Evolutionary conservation across 2,888 invertebrate species (phyloP).

Genomic region (Urechis unicinctus): DNA sequence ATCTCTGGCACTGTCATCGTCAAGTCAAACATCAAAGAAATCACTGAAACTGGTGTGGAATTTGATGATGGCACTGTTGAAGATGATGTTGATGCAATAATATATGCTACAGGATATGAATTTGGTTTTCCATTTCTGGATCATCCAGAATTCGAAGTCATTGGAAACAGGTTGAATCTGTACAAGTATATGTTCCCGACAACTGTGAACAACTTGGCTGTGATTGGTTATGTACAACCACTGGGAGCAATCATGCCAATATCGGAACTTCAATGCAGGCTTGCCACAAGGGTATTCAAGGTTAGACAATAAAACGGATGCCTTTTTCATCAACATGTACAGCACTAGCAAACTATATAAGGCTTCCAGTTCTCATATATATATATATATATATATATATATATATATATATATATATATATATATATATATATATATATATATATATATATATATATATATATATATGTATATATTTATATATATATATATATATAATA

Average conservation of each 20-base stretch:
- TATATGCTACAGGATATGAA: slow-evolving; percentile 47
- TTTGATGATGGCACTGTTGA: slow-evolving; percentile 39
- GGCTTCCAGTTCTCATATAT: too few species aligned
- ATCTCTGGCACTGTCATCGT: slow-evolving; percentile 47
- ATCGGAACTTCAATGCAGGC: slow-evolving; percentile 52
- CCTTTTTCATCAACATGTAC: too few species aligned
- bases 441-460: too few species aligned
- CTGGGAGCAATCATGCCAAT: slow-evolving; percentile 53
- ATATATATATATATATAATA: too few species aligned
- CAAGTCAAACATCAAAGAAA: slow-evolving; percentile 32
- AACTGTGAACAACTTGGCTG: slow-evolving; percentile 45
- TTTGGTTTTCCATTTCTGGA: slow-evolving; percentile 51
- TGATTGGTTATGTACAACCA: slow-evolving; percentile 52
- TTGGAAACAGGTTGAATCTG: slow-evolving; percentile 38
- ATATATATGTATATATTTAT: too few species aligned
- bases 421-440: too few species aligned
- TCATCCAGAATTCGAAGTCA: slow-evolving; percentile 29
- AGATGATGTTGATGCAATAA: slow-evolving; percentile 42
- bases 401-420: too few species aligned
- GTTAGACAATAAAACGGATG: too few species aligned
- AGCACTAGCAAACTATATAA: too few species aligned
- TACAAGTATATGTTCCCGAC: slow-evolving; percentile 51
- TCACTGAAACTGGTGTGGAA: slow-evolving; percentile 35
- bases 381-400: too few species aligned
- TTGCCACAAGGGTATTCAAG: slow-evolving; percentile 48